phyloP scores from a whole-genome alignment of 2,888 invertebrate genomes.

The Thymelicus sylvestris region DNA sequence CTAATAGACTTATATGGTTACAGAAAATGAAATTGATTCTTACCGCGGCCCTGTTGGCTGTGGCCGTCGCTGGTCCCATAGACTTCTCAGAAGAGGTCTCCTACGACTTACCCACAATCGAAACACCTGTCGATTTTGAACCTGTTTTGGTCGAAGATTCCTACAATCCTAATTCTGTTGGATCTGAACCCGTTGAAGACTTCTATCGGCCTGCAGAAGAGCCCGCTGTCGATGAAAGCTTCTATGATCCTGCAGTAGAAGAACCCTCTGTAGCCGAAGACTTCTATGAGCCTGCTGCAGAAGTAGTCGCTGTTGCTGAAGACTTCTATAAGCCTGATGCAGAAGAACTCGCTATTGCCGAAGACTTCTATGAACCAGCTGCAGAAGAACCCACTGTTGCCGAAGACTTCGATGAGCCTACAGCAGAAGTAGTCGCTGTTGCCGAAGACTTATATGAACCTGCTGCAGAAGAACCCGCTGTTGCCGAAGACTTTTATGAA shows the following conservation, averaged over 20 bases:
- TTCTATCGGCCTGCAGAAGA: not conserved
- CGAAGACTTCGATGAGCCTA: conserved; percentile 31
- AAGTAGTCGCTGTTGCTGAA: conserved; percentile 15
- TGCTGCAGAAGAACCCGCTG: conserved; percentile 2
- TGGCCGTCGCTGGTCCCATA: conserved; percentile 41
- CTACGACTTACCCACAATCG: conserved; percentile 20
- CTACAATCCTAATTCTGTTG: not conserved
- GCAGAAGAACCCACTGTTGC: not conserved
- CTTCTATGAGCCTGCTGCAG: too few relatives aligned
- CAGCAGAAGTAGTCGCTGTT: conserved; percentile 38
- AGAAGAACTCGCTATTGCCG: conserved; percentile 39
- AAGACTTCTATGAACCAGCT: conserved; percentile 13
- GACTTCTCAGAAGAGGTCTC: not conserved
- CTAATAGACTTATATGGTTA: not conserved
- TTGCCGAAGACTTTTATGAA: conserved; percentile 11
- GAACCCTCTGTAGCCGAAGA: conserved; percentile 30
- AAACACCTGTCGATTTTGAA: not conserved
- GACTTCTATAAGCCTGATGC: conserved; percentile 32
- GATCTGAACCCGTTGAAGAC: conserved; percentile 15
- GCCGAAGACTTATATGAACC: conserved; percentile 30
- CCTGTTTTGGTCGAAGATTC: not conserved
- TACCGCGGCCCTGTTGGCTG: conserved; percentile 40
- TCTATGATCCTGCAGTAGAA: not conserved
- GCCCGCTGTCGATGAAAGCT: not conserved
- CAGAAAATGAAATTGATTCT: conserved; percentile 43